Base-by-base conservation (phyloP, 2,797 vertebrate genomes). In the Acipenser ruthenus region DNA sequence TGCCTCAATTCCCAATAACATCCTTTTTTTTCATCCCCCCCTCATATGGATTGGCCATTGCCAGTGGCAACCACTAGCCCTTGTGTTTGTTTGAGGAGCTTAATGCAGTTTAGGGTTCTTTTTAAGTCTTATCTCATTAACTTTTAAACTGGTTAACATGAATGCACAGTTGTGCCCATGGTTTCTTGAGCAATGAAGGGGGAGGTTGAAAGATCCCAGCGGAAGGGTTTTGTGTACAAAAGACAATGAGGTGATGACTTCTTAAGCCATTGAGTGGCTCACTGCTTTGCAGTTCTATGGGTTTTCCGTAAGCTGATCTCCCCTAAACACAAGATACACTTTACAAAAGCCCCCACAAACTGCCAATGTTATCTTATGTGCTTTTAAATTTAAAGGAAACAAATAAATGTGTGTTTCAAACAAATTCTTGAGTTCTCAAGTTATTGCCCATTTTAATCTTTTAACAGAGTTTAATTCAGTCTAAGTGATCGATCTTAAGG, bases 111-210 rank as follows among this genome's bases (percentile, higher is more conserved):
- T 77, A 78, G 85, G 80, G 84, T 85, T 89, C 91, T 86, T 84
- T 86, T 88, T 90, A 92, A 92, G 86, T 82, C 88, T 89, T 90
- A 94, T 93, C 92, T 95, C 91, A 94, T 94, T 97, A 95, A 86
- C 87, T 85, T 91, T 93, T 94, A 92, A 91, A 84, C 83, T 94
- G 93, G 95, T 95, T 93, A 94, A 95, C 95, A 92, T 92, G 92
- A 95, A 94, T 93, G 87, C 88, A 86, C 83, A 83, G 87, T 83
- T 90, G 88, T 90, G 84, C 77, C 83, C 81, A 86, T 75, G 87
- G 83, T 80, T 87, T 82, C 82, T 83, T 77, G 77, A 77, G 74
- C 78, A 76, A 71, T 80, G 84, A 82, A 77, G 81, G 80, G 84
- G 77, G 69, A 84, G 81, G 90, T 80, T 89, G 86, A 91, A 91